Evolutionary conservation across 2,888 invertebrate species (phyloP), one percentile per base, ranked within the genome.

Genomic region (Steinernema hermaphroditum): DNA sequence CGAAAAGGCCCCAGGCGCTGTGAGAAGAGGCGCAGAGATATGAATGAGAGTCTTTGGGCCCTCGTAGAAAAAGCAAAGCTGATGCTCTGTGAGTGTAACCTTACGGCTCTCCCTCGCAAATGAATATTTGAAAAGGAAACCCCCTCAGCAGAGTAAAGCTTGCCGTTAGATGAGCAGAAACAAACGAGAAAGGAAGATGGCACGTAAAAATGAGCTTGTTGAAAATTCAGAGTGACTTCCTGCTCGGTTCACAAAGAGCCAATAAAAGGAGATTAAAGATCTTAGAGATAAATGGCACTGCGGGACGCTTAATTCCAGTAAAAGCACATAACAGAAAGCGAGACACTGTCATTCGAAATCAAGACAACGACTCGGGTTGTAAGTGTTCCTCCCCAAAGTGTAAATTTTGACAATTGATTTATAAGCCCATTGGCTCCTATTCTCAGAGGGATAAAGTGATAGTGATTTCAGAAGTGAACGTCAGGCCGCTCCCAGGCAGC

Each of bases 331-430:
- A 32, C 62, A 37, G 37, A 16, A 32, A 9, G 62, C 9, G 2
- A 14, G 32, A 62, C 62, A 62, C 62, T 62, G 22, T 34, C 32
- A 9, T 34, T 32, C 19, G n/a, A 24, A 54, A 62, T 34, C 29
- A 62, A 62, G 32, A 62, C 16, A 46, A 46, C n/a, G 22, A n/a
- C 46, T 14, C 32, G 27, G 32, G 62, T 62, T 62, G 62, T 62
- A 62, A 62, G 62, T 34, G 62, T 62, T 22, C 62, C 27, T 62
- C 29, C 32, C 16, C 32, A 62, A 62, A 62, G 62, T 62, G 62
- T 62, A 62, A 62, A 62, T 62, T 34, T 62, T 62, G 62, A 62
- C 62, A 62, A 62, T 62, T 50, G 50, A 50, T 50, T 50, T 50
- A 50, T 50, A 50, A 50, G 50, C 32, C 62, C 22, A 62, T 62